phyloP scores from a whole-genome alignment of 2,888 invertebrate species.

The Loripinus fragilis region DNA sequence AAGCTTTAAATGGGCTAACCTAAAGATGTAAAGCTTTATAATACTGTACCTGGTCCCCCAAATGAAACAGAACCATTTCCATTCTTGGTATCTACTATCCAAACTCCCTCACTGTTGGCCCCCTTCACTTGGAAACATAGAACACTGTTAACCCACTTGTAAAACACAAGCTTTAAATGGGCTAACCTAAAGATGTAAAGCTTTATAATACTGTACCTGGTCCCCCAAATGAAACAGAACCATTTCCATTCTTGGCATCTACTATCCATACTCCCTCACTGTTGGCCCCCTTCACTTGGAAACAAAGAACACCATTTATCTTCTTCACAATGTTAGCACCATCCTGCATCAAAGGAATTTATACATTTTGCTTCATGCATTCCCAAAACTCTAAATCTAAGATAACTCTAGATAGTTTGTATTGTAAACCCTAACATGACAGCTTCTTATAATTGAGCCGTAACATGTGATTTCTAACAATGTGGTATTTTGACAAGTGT shows the following conservation, averaged over 20 bases:
- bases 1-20: no score
- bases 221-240: constrained; percentile 90
- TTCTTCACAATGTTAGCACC: constrained; percentile 82
- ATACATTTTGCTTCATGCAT: no score
- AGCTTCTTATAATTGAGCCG: no score
- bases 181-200: no score
- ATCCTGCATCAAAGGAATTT: constrained; percentile 72
- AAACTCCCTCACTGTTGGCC: constrained; percentile 90
- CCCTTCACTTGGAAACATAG: constrained; percentile 95
- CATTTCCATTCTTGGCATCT: constrained; percentile 95
- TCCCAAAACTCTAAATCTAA: no score
- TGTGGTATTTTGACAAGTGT: no score
- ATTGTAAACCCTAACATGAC: no score
- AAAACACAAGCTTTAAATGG: no score
- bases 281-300: constrained; percentile 92
- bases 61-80: constrained; percentile 93
- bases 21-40: no score
- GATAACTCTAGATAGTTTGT: no score
- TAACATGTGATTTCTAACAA: no score
- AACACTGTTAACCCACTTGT: constrained; percentile 88
- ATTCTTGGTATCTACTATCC: constrained; percentile 96
- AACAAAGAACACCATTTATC: constrained; percentile 92
- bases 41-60: constrained; percentile 84
- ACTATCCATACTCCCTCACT: constrained; percentile 95
- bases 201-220: no score